phyloP scores from a whole-genome alignment of 1,140 invertebrate species.

The Protaetia brevitarsis region DNA sequence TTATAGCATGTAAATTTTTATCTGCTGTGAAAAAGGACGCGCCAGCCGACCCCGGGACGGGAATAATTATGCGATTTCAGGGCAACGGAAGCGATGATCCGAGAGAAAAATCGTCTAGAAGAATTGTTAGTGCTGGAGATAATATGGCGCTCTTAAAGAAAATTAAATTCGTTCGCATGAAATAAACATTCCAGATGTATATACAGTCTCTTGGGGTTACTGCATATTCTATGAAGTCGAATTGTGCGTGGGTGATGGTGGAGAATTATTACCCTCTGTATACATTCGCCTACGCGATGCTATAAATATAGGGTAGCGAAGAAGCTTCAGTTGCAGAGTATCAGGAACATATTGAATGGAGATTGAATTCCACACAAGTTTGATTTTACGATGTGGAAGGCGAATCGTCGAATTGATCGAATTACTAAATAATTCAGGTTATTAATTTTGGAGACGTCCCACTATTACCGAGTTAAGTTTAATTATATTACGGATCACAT shows the following conservation, averaged over 20 bases:
- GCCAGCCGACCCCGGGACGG: not conserved
- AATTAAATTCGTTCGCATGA: not conserved
- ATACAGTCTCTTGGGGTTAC: not conserved
- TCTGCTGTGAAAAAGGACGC: not conserved
- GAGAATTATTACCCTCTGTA: not conserved
- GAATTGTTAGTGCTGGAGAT: not conserved
- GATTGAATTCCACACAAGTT: no score
- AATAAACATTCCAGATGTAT: not conserved
- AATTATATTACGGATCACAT: no score
- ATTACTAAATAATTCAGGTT: no score
- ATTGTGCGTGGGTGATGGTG: not conserved
- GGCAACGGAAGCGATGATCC: not conserved
- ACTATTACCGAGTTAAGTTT: no score
- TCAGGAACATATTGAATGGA: no score
- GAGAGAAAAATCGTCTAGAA: not conserved
- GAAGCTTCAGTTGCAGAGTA: not conserved
- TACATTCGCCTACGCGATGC: not conserved
- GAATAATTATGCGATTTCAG: not conserved
- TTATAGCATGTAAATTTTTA: not conserved
- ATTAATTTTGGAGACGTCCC: no score
- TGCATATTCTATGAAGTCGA: not conserved
- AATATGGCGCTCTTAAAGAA: not conserved
- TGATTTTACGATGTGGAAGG: no score
- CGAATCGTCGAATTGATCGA: no score
- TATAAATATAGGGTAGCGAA: not conserved